Evolutionary conservation across 2,113 vertebrate genomes (phyloP), one percentile per base, ranked within the genome.

Genomic region (Rostratula benghalensis): DNA sequence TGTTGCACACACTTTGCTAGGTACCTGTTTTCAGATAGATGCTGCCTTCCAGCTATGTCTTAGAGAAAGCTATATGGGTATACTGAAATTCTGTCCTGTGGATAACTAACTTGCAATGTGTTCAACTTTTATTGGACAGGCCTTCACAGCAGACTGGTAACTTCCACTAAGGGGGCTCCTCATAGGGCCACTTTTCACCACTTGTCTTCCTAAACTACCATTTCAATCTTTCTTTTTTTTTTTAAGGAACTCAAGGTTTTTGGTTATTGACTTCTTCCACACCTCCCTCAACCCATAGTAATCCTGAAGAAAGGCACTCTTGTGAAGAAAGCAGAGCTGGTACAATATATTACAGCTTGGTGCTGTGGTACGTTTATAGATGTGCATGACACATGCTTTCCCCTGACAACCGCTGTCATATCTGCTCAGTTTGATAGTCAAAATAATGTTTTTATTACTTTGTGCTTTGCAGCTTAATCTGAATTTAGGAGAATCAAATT

Each of bases 361-460:
- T 97, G 56, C 59, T 94, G 69, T 57, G 73, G 39, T 82, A 93
- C 88, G 39, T 95, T 97, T 96, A 83, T 78, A 39, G 64, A 53
- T 87, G 85, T 83, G n/a, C 53, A 45, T 37, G 54, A 86, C 84
- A 84, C 64, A 51, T 11, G n/a, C 75, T 94, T 97, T 90, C 7
- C 79, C 86, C 57, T 93, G 78, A 96, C 4, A 83, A 85, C 31
- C 92, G 51, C 83, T 97, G 92, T 96, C 90, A 79, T 75, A 84
- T 91, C 45, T 67, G 79, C 82, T 97, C 83, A 93, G 83, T 95
- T 96, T 92, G 67, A 90, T 69, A 96, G 93, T 93, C 88, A 98
- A 98, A 98, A 97, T 96, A 96, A 89, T 48, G 27, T 65, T 97
- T 95, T 96, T 94, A 69, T 95, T 87, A 92, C 73, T 87, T 59